Conservation (phyloP, 2,888 invertebrate species). For the Synergus gifuensis region DNA sequence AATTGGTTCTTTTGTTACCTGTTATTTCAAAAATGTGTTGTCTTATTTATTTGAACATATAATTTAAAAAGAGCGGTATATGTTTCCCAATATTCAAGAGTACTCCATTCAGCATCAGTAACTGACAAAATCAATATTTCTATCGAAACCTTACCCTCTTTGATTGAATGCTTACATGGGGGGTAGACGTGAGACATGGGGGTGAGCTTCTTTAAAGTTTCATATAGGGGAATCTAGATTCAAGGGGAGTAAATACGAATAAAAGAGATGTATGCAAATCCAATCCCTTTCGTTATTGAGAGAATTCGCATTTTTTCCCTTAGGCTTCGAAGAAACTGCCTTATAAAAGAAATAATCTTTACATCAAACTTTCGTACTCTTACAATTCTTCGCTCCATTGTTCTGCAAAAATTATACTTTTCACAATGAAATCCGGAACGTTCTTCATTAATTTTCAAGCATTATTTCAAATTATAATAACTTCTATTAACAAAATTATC, state of each 20-base stretch:
- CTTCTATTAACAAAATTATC: background rate
- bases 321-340: background rate
- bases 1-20: too few relatives aligned
- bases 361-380: background rate
- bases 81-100: conserved; percentile 68
- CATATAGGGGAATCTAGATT: background rate
- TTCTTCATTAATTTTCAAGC: background rate
- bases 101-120: background rate
- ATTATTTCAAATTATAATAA: background rate
- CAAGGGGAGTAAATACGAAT: conserved; percentile 6
- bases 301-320: background rate
- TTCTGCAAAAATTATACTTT: background rate
- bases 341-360: background rate
- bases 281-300: background rate
- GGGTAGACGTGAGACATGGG: background rate
- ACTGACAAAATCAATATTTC: conserved; percentile 1
- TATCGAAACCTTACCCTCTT: background rate
- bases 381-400: background rate
- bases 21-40: background rate
- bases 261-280: conserved; percentile 5
- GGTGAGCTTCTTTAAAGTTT: background rate
- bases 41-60: background rate
- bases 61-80: conserved; percentile 51
- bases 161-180: background rate
- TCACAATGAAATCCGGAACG: background rate